Percentiles rank a stretch among this genome's conserved stretches.
Evolutionary conservation across 1,140 invertebrate species (phyloP).

Genomic region (Pogonognathellus flavescens): DNA sequence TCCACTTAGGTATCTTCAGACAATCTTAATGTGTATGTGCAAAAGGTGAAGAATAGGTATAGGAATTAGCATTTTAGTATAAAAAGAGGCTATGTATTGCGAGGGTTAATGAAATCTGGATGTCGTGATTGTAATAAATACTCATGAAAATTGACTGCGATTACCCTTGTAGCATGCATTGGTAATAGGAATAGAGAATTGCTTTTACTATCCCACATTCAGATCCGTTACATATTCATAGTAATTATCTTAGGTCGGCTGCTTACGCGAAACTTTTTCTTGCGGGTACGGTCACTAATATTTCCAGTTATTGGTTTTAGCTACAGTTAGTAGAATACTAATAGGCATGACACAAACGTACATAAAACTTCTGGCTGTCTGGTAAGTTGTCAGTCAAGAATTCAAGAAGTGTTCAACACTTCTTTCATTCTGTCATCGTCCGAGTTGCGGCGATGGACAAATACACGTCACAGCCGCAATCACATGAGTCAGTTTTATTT

Average conservation of each 20-base stretch:
- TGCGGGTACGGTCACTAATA: not conserved
- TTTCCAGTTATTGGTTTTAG: not conserved
- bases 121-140: not conserved
- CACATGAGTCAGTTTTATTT: not conserved
- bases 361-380: not conserved
- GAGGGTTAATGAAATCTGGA: conserved; percentile 4
- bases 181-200: not conserved
- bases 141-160: conserved; percentile 1
- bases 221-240: conserved; percentile 9
- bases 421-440: not conserved
- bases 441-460: not conserved
- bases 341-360: not conserved
- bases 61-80: too few species aligned
- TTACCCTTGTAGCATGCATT: not conserved
- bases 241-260: not conserved
- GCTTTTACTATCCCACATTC: not conserved
- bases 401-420: not conserved
- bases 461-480: not conserved
- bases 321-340: not conserved
- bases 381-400: not conserved
- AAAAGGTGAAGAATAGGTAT: too few species aligned
- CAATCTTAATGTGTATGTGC: too few species aligned
- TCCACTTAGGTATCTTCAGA: too few species aligned
- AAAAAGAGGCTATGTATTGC: not conserved
- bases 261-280: not conserved